phyloP scores from a whole-genome alignment of 2,797 vertebrate genomes.

The Morus bassanus region DNA sequence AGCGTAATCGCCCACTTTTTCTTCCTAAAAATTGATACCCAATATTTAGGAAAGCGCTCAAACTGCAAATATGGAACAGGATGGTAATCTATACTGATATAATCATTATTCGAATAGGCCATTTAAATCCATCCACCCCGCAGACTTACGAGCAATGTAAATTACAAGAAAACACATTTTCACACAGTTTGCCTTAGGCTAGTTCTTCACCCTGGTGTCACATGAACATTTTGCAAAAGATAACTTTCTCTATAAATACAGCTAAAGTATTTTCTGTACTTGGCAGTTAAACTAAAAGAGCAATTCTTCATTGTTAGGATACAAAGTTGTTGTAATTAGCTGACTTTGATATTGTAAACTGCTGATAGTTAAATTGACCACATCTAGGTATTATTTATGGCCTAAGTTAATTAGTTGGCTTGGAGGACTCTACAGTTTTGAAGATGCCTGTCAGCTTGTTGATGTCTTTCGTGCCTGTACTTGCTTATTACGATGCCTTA shows the following conservation, averaged over 20 bases:
- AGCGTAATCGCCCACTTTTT: neutral
- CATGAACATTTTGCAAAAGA: neutral
- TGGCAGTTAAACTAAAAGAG: neutral
- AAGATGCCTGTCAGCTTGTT: neutral
- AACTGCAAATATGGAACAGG: neutral
- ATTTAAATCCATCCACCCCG: neutral
- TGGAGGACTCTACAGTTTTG: neutral
- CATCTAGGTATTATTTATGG: conserved; percentile 34
- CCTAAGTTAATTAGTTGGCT: conserved; percentile 5
- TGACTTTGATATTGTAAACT: conserved; percentile 40
- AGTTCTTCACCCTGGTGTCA: neutral
- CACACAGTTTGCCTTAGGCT: neutral
- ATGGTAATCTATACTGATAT: neutral
- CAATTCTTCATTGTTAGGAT: conserved; percentile 1
- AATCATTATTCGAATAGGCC: neutral
- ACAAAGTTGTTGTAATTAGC: neutral
- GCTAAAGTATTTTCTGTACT: neutral
- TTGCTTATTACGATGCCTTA: conserved; percentile 15
- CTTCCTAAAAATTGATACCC: neutral
- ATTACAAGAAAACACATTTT: conserved; percentile 5
- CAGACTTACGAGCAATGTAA: neutral
- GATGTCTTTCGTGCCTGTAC: neutral
- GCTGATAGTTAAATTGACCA: conserved; percentile 34
- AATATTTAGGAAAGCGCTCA: neutral
- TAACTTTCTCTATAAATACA: neutral